These are phyloP conservation scores for Serripes groenlandicus DNA, from an alignment of 2,888 invertebrate species.

Conservation along the genomic window DNA sequence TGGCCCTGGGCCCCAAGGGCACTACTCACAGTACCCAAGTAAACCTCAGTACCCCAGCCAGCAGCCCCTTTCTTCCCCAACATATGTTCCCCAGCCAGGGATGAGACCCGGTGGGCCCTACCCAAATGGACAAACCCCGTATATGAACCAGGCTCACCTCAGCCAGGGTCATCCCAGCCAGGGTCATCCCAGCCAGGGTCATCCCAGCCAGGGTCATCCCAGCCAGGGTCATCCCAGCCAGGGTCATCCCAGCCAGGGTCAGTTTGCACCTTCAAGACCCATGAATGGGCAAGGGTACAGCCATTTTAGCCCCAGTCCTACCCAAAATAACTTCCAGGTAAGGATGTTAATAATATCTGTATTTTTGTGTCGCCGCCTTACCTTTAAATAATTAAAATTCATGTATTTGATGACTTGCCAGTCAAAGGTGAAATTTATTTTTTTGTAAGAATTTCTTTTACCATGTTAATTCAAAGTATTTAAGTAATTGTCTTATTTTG, in stretches of 20 bases:
- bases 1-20: slow-evolving; percentile 70
- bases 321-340: slow-evolving; percentile 76
- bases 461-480: too few species aligned
- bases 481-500: too few species aligned
- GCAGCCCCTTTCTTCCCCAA: slow-evolving; percentile 84
- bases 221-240: too few species aligned
- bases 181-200: too few species aligned
- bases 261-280: slow-evolving; percentile 76
- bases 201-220: too few species aligned
- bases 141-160: slow-evolving; percentile 79
- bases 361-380: not conserved
- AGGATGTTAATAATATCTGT: slow-evolving; percentile 21
- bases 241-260: too few species aligned
- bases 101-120: slow-evolving; percentile 80
- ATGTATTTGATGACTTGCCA: too few species aligned
- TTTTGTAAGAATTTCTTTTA: too few species aligned
- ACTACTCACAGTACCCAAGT: slow-evolving; percentile 78
- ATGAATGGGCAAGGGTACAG: slow-evolving; percentile 70
- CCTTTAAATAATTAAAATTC: too few species aligned
- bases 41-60: slow-evolving; percentile 83
- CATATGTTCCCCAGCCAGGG: slow-evolving; percentile 77
- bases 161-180: too few species aligned
- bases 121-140: slow-evolving; percentile 81
- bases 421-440: too few species aligned
- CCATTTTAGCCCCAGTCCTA: slow-evolving; percentile 67